phyloP scores from a whole-genome alignment of 2,113 vertebrate genomes.

The Etia nguti region DNA sequence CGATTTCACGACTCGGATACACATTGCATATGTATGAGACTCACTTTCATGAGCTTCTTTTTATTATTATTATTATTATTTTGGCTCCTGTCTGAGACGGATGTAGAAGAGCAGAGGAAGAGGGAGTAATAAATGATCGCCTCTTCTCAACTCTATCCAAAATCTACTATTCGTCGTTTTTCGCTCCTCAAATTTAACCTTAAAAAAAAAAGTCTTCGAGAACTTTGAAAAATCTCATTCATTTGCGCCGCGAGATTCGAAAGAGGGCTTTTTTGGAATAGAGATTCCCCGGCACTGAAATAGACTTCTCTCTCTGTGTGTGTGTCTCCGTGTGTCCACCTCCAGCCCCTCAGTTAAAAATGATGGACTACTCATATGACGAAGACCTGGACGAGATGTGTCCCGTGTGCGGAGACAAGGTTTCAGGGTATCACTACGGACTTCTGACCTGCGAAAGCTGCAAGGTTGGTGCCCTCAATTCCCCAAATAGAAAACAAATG shows the following conservation, averaged over 20 bases:
- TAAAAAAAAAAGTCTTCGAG: not conserved
- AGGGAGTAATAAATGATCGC: constrained; percentile 13
- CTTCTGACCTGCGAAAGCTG: constrained; percentile 99
- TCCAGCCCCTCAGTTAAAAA: constrained; percentile 93
- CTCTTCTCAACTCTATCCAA: constrained; percentile 4
- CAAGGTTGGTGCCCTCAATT: constrained; percentile 80
- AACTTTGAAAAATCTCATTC: not conserved
- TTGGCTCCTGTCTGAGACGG: constrained; percentile 33
- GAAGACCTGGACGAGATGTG: constrained; percentile 98
- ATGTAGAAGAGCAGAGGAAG: not conserved
- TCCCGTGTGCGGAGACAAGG: constrained; percentile 98
- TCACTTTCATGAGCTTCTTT: constrained; percentile 45
- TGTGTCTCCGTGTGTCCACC: constrained; percentile 31
- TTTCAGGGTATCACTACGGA: constrained; percentile 98
- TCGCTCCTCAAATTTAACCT: constrained; percentile 2
- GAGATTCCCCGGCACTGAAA: constrained; percentile 23
- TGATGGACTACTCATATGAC: constrained; percentile 99
- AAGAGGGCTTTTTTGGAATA: constrained; percentile 11
- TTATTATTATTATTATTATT: not conserved
- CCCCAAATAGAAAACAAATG: not conserved
- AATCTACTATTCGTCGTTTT: not conserved
- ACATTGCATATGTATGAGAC: constrained; percentile 71
- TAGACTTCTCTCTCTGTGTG: not conserved
- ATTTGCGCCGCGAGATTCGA: not conserved
- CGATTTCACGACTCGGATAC: constrained; percentile 62